Base-by-base conservation (phyloP, 2,888 invertebrate genomes). In the Scaptomyza reducta region DNA sequence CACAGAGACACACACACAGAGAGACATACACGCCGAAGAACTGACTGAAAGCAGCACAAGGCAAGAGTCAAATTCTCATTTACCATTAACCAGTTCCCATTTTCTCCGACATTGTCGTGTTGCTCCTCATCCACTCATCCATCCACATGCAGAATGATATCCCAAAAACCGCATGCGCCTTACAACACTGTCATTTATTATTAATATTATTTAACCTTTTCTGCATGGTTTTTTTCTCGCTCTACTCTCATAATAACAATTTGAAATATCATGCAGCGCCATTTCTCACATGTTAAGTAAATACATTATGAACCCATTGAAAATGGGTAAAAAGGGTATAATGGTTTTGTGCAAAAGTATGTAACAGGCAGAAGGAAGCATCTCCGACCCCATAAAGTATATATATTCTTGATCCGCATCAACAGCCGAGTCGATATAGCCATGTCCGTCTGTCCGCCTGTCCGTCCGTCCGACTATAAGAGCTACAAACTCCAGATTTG, bases 151-250 rank as follows among this genome's bases (percentile, higher is more conserved):
- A 56, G 63, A 61, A 55, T 49, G 42, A 54, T 71, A 64, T 44
- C 49, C 16, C 9, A 16, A 40, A 65, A 73, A 79, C 73, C 76
- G 57, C 77, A 66, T 80, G 76, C 76, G 65, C 71, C 79, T 67
- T 64, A 57, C 73, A 87, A 86, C 78, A 78, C 71, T 86, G 87
- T 88, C 88, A 88, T 85, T 85, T 88, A 83, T 83, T 85, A 82
- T 77, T 77, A 61, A 74, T 87, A 85, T 82, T 79, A 63, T 76
- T 87, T 78, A 82, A 76, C 75, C 75, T 70, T 77, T 69, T 22
- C 22, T 22, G 5, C 22, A 5, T 22, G 22, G 0, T 65, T 55
- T 44, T 62, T 42, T 59, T 31, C 46, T 60, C 41, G 50, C 66
- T 59, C 61, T 57, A 29, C 60, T 57, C 73, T 73, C 62, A 74